Base-by-base conservation (phyloP, 2,888 invertebrate genomes). In the Ametastegia equiseti region DNA sequence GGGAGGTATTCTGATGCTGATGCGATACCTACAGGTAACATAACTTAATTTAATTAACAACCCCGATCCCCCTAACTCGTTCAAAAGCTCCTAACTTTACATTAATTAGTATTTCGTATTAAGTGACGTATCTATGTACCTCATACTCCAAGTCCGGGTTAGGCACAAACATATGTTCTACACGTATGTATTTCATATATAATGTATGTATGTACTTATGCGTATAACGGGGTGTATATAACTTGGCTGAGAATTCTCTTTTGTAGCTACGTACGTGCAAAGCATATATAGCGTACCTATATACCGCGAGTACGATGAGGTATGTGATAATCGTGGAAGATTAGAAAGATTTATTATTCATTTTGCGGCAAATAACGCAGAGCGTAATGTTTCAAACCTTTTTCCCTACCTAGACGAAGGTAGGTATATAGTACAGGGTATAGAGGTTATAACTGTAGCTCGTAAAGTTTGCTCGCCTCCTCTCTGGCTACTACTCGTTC, bases 341-440 rank as follows among this genome's bases (percentile, higher is more conserved):
- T 67, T 67, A 36, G 65, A 39, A 67, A 39, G 39, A 67, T 67
- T 67, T 67, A 67, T 67, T 67, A 67, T 67, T 67, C 65, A 67
- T 67, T 67, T 39, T 67, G 65, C 19, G 65, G 36, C 65, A 67
- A 67, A 67, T 39, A 39, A 67, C 60, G 19, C 54, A 67, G 36
- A 67, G 19, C 36, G 65, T 67, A 39, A 67, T 67, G 65, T 33
- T 36, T 39, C 1, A 67, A 67, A n/a, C 36, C 39, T 67, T 36
- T 65, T 39, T 11, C 60, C 27, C 42, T 5, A 9, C 5, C 9
- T 42, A 42, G 13, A 60, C 15, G 30, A 30, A 60, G 60, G 15
- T 47, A 47, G 4, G 13, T 30, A 30, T 7, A 3, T 42, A 42
- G 42, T 6, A 42, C 11, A 42, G 42, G 42, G 42, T 42, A 54